A percentile compares a stretch with the other conserved stretches of the same genome.
phyloP scores from a whole-genome alignment of 2,888 invertebrate species.

The Andrena marginata region DNA sequence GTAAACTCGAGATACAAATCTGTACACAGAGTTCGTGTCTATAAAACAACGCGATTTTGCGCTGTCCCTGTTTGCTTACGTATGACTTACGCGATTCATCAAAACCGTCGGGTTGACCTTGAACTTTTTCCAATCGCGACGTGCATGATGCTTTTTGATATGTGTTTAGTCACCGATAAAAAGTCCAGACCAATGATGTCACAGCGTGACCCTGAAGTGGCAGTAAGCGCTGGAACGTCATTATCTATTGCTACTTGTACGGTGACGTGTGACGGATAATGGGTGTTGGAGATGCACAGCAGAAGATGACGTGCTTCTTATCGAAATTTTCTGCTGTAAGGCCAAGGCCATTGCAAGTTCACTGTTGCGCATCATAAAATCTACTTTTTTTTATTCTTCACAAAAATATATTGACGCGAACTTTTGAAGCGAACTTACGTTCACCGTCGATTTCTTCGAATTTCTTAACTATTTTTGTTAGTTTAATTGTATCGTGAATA shows the following conservation, averaged over 20 bases:
- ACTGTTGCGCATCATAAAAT: neutral
- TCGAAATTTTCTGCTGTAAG: constrained; percentile 5
- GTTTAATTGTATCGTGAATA: too few species aligned
- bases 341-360: neutral
- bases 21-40: neutral
- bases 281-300: constrained; percentile 1
- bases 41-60: neutral
- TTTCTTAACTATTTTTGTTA: too few species aligned
- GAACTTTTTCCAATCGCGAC: too few species aligned
- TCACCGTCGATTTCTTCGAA: too few species aligned
- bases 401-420: too few species aligned
- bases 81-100: too few species aligned
- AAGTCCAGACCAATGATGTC: neutral
- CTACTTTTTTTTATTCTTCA: too few species aligned
- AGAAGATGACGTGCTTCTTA: neutral
- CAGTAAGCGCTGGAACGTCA: constrained; percentile 13
- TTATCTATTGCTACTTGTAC: constrained; percentile 25
- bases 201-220: neutral
- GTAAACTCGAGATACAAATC: neutral
- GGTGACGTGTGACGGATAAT: constrained; percentile 10
- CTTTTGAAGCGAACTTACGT: too few species aligned
- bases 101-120: too few species aligned
- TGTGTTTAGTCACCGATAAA: too few species aligned
- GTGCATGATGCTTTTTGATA: too few species aligned
- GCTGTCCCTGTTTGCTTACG: neutral